Base-by-base conservation (phyloP, 2,797 vertebrate genomes). In the Melanogrammus aeglefinus region DNA sequence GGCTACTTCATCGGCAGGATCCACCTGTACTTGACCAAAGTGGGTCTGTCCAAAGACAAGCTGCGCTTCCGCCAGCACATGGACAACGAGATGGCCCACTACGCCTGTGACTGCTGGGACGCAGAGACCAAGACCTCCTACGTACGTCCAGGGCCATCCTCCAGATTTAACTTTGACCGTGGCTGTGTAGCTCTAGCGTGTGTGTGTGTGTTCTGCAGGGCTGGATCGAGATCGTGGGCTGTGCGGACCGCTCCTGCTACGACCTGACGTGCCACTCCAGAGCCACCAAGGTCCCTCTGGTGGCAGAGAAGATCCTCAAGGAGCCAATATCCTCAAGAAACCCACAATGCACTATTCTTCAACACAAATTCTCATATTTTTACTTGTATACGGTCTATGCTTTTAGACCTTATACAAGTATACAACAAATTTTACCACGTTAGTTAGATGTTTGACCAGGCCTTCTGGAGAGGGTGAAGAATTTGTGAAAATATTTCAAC, bases 11-110 rank as follows among this genome's bases (percentile, higher is more conserved):
- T 99, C 24, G 98, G 97, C 89, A 96, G 97, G 91, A 99, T 99
- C 95, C 98, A 97, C 94, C 96, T 98, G 93, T 99, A 98, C 93
- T 96, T 99, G 78, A 91, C 88, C 21, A 99, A 96, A 96, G 97
- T 99, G 0, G 98, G 98, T 4, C 88, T 99, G 1, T 94, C 96
- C 86, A 96, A 97, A n/a, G 96, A 96, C 75, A 99, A 97, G 89
- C 94, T 99, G 83, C 97, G 98, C 70, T 99, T 99, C 95, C 96
- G 98, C 1, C 98, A 99, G 94, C 98, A 99, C 88, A 99, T 99
- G 98, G 98, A 99, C 91, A 99, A 99, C 8, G 98, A 99, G 93
- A 99, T 99, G 98, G 98, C 98, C 83, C 98, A 99, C 85, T 99
- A 99, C 0, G 98, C 98, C 82, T 99, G 97, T 21, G 98, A 99